phyloP scores from a whole-genome alignment of 2,888 invertebrate genomes.

The Nycteola revayana region DNA sequence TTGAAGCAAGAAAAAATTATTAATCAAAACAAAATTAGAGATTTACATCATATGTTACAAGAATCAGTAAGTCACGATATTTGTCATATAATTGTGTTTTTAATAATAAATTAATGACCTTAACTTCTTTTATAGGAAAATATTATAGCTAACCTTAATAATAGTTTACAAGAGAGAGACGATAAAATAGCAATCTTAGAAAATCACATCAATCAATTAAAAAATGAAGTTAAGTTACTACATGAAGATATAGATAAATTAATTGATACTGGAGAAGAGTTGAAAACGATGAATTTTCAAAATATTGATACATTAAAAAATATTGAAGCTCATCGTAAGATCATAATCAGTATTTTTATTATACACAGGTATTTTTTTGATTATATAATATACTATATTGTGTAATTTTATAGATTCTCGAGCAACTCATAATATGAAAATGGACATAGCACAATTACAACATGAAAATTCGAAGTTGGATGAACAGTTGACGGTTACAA shows the following conservation, averaged over 20 bases:
- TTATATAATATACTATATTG: constrained; percentile 5
- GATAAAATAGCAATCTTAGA: constrained; percentile 60
- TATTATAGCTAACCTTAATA: constrained; percentile 45
- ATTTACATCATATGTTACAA: constrained; percentile 56
- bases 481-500: constrained; percentile 47
- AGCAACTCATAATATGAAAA: constrained; percentile 71
- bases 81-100: too few relatives aligned
- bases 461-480: constrained; percentile 49
- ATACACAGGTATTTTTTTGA: neutral
- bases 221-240: constrained; percentile 59
- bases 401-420: constrained; percentile 57
- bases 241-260: constrained; percentile 48
- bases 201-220: constrained; percentile 64
- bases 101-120: too few relatives aligned
- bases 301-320: constrained; percentile 53
- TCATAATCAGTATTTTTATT: neutral
- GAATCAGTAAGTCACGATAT: constrained; percentile 45
- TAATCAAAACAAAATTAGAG: constrained; percentile 49
- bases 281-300: constrained; percentile 46
- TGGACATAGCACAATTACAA: constrained; percentile 59
- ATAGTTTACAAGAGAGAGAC: constrained; percentile 54
- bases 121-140: constrained; percentile 59
- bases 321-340: constrained; percentile 71
- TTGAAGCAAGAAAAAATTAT: constrained; percentile 55
- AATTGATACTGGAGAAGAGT: constrained; percentile 55